Evolutionary conservation across 2,797 vertebrate genomes (phyloP).

Genomic region (Pempheris klunzingeri): DNA sequence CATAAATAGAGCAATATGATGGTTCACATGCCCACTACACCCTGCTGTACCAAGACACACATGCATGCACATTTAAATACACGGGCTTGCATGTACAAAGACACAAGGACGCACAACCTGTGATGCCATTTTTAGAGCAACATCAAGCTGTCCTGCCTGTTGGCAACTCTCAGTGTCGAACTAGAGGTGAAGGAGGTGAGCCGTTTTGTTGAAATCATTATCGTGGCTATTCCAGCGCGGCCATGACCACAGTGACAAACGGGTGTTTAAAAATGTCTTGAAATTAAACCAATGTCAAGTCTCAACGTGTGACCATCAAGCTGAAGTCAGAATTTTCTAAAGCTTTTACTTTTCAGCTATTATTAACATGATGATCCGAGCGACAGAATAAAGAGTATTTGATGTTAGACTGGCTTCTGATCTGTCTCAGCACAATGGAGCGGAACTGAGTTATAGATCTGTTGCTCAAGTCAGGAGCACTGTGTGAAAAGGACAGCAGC

Average conservation of each 20-base stretch:
- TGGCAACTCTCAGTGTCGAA: slow-evolving; percentile 55
- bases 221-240: slow-evolving; percentile 36
- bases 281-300: slow-evolving; percentile 38
- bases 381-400: slow-evolving; percentile 13
- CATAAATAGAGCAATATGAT: slow-evolving; percentile 74
- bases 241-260: slow-evolving; percentile 36
- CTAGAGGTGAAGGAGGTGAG: slow-evolving; percentile 61
- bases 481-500: slow-evolving; percentile 39
- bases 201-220: slow-evolving; percentile 63
- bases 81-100: slow-evolving; percentile 32
- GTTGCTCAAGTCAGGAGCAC: slow-evolving; percentile 33
- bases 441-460: slow-evolving; percentile 34
- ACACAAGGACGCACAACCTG: slow-evolving; percentile 63
- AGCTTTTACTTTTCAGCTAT: slow-evolving; percentile 27
- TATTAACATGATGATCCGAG: slow-evolving; percentile 41
- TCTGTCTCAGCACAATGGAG: slow-evolving; percentile 35
- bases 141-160: slow-evolving; percentile 68
- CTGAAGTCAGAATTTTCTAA: slow-evolving; percentile 11
- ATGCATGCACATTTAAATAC: slow-evolving; percentile 37
- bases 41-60: slow-evolving; percentile 41
- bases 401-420: slow-evolving; percentile 34
- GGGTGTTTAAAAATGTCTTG: slow-evolving; percentile 41
- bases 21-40: slow-evolving; percentile 34
- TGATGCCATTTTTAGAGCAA: slow-evolving; percentile 69
- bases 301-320: slow-evolving; percentile 22